A percentile compares a stretch with the other conserved stretches of the same genome.
Conservation (phyloP, 2,888 invertebrate species). For the Achlya flavicornis region DNA sequence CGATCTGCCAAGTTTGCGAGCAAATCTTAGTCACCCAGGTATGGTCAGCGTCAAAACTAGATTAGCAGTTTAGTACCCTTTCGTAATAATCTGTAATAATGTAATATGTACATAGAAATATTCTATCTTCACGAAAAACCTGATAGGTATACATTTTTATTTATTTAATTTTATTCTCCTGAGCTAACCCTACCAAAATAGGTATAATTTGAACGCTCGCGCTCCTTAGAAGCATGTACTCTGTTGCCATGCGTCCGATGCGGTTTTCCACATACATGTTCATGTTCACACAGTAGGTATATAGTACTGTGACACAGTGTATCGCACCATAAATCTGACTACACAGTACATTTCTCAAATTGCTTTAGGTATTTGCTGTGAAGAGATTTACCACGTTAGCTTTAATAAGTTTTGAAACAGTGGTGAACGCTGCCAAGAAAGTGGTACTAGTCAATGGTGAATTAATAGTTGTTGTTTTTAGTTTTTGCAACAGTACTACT, state of each 20-base stretch:
- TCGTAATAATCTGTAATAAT: no score
- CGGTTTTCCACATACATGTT: constrained; percentile 36
- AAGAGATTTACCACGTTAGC: constrained; percentile 31
- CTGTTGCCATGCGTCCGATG: constrained; percentile 41
- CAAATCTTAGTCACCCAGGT: no score
- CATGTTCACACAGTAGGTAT: constrained; percentile 26
- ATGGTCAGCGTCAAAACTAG: no score
- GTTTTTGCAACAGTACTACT: background rate
- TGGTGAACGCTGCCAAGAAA: constrained; percentile 9
- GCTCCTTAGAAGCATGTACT: no score
- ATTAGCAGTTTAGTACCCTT: no score
- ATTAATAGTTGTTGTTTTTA: background rate
- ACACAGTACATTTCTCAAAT: constrained; percentile 39
- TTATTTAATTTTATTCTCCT: no score
- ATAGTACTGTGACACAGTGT: constrained; percentile 30
- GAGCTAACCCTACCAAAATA: no score
- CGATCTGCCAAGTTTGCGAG: no score
- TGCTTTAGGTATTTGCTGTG: constrained; percentile 31
- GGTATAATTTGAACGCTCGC: no score
- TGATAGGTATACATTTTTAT: no score
- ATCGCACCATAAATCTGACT: constrained; percentile 40
- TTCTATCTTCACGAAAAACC: no score
- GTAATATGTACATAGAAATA: no score
- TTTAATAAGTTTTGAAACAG: constrained; percentile 24
- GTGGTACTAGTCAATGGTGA: constrained; percentile 1